A percentile compares a stretch with the other conserved stretches of the same genome.
phyloP scores from a whole-genome alignment of 2,888 invertebrate genomes.

The Diarsia brunnea region DNA sequence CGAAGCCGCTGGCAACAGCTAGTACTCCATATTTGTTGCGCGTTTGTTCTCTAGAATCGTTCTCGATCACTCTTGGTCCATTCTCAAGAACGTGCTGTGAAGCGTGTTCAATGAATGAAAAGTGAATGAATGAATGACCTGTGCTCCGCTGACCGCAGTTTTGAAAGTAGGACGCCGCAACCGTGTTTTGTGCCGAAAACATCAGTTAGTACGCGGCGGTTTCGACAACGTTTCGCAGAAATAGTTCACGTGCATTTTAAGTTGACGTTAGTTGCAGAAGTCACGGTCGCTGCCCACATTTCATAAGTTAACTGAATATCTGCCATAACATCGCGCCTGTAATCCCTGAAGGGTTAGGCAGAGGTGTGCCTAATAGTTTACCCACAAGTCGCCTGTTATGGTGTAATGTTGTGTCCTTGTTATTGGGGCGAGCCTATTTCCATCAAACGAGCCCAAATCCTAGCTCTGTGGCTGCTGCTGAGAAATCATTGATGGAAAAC shows the following conservation, averaged over 20 bases:
- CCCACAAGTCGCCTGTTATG: too few relatives aligned
- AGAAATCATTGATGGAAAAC: neutral
- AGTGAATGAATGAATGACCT: constrained; percentile 75
- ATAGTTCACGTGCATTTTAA: constrained; percentile 56
- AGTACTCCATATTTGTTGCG: constrained; percentile 9
- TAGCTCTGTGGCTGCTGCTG: too few relatives aligned
- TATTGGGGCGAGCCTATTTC: neutral
- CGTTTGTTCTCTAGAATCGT: constrained; percentile 23
- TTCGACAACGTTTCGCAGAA: constrained; percentile 55
- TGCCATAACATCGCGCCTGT: constrained; percentile 13
- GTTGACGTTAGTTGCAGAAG: constrained; percentile 43
- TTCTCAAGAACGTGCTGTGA: constrained; percentile 39
- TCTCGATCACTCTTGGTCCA: constrained; percentile 30
- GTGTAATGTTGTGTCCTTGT: neutral
- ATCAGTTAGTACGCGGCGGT: constrained; percentile 44
- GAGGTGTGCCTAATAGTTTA: neutral
- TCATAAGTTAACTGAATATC: constrained; percentile 54
- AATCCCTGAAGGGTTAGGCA: neutral
- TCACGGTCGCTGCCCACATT: constrained; percentile 60
- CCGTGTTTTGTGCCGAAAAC: constrained; percentile 66
- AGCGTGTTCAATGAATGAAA: constrained; percentile 67
- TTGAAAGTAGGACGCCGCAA: constrained; percentile 80
- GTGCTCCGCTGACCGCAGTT: constrained; percentile 77
- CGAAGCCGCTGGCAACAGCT: too few relatives aligned
- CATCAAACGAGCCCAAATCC: neutral